Evolutionary conservation across 1,140 invertebrate species (phyloP), one percentile per base, ranked within the genome.

Genomic region (Drosophila parabipectinata): DNA sequence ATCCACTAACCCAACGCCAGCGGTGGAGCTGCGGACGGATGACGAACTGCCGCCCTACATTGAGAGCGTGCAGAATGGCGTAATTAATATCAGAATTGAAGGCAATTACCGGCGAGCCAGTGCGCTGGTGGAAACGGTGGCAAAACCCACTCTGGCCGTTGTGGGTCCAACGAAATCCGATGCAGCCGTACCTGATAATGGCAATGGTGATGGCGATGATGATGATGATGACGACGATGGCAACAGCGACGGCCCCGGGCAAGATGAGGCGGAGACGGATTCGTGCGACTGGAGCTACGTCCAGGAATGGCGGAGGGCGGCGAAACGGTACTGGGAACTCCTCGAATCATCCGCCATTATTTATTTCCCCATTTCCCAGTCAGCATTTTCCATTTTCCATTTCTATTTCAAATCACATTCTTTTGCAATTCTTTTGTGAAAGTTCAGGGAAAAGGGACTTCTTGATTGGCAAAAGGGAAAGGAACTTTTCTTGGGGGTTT

Each of bases 271-370:
- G 48, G 83, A 87, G 79, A 87, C 80, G 50, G 91, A 93, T 85
- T 92, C 94, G 92, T 88, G 84, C 66, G 95, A 95, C 91, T 95
- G 95, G 95, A 95, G 95, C 80, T 95, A 95, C 88, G 95, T 95
- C 39, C 95, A 95, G 92, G 94, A 95, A 76, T 95, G 95, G 95
- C 92, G 95, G 77, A 72, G 82, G 37, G 82, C 83, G 32, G 82
- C 83, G 93, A 79, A 72, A 84, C 76, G 75, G 90, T 85, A 81
- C 79, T 77, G 77, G 78, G 89, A 79, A 75, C 55, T 67, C 55
- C 51, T 69, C 68, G 55, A 64, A 89, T 81, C 63, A 71, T 72
- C 61, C 67, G 41, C 66, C 62, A 82, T 80, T 72, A 59, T 57
- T 68, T 77, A 32, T 55, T 30, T 15, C 41, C 39, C 0, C 21